phyloP scores from a whole-genome alignment of 1,140 invertebrate species.

The Chrysomallon squamiferum region DNA sequence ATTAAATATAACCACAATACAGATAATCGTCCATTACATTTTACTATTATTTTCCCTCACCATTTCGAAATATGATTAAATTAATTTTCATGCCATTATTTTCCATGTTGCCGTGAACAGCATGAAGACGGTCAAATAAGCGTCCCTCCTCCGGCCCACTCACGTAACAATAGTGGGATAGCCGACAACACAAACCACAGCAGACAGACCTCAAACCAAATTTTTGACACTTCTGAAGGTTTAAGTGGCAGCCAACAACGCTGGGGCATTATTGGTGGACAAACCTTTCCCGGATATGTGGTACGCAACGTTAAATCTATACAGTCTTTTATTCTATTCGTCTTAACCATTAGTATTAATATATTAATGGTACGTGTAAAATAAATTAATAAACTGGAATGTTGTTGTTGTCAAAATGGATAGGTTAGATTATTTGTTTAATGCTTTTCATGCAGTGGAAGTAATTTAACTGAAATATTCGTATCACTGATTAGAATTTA shows the following conservation, averaged over 20 bases:
- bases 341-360: background rate
- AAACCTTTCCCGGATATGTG: constrained; percentile 26
- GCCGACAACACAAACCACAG: constrained; percentile 11
- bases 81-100: too few species aligned
- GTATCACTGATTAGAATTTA: too few species aligned
- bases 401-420: too few species aligned
- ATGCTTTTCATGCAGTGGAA: too few species aligned
- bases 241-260: background rate
- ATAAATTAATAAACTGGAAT: too few species aligned
- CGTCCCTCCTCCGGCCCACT: constrained; percentile 20
- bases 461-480: too few species aligned
- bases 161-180: constrained; percentile 22
- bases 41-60: too few species aligned
- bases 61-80: too few species aligned
- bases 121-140: constrained; percentile 26
- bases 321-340: background rate
- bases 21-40: too few species aligned
- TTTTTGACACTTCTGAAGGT: background rate
- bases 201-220: background rate
- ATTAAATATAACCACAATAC: too few species aligned
- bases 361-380: too few species aligned
- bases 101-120: background rate
- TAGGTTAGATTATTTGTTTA: too few species aligned
- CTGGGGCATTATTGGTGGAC: background rate
- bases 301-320: constrained; percentile 11